These are phyloP conservation scores for Muscidifurax raptorellus DNA, from an alignment of 1,140 invertebrate genomes.

Conservation along the genomic window DNA sequence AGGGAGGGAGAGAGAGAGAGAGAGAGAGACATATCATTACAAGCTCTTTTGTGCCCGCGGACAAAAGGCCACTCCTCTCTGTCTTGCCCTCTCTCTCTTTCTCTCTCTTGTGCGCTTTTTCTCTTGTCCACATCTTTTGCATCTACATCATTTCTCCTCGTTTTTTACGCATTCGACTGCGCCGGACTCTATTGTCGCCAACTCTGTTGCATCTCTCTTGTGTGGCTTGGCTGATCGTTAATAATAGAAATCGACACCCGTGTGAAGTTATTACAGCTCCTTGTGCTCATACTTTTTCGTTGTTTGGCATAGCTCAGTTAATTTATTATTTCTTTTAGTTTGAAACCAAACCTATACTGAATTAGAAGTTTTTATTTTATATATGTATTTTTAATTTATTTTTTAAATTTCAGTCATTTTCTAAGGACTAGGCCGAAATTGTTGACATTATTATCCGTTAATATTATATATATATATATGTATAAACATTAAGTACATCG, in stretches of 20 bases:
- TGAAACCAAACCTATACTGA: no score
- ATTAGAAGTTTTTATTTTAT: no score
- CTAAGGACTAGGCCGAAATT: no score
- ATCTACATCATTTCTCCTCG: conserved; percentile 13
- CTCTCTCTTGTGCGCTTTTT: neutral
- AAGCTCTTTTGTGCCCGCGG: conserved; percentile 31
- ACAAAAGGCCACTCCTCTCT: conserved; percentile 22
- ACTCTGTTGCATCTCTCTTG: neutral
- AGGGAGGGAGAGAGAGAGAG: neutral
- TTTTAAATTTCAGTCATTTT: no score
- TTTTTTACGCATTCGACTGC: neutral
- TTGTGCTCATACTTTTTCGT: no score
- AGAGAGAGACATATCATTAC: neutral
- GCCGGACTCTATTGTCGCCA: neutral
- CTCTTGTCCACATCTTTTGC: neutral
- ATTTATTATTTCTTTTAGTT: no score
- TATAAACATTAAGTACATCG: no score
- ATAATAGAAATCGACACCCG: neutral
- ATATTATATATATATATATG: no score
- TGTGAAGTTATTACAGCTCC: neutral
- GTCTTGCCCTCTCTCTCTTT: conserved; percentile 1
- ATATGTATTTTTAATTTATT: no score
- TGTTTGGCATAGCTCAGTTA: no score
- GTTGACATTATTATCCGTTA: no score
- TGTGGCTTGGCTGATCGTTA: neutral